These are phyloP conservation scores for Pecten maximus DNA, from an alignment of 2,888 invertebrate genomes.

Conservation along the genomic window DNA sequence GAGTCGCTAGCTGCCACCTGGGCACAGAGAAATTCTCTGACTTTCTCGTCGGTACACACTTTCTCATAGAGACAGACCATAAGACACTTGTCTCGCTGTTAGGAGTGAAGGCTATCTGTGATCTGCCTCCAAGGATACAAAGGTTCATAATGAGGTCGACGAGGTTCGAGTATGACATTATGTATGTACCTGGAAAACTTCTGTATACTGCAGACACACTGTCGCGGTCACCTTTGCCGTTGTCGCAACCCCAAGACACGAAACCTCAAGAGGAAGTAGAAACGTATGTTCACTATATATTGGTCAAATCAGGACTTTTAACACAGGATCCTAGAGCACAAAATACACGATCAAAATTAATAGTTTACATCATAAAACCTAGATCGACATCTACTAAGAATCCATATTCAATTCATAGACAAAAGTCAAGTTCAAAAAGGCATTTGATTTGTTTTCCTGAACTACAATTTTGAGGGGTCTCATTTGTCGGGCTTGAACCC, in stretches of 20 bases:
- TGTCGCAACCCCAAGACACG: not conserved
- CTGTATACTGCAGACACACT: slow-evolving; percentile 73
- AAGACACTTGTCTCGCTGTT: slow-evolving; percentile 79
- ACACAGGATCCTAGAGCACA: too few species aligned
- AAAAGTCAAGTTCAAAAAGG: too few species aligned
- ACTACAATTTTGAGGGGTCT: too few species aligned
- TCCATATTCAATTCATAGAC: too few species aligned
- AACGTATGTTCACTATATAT: slow-evolving; percentile 48
- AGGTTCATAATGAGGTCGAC: slow-evolving; percentile 72
- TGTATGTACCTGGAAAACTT: slow-evolving; percentile 74
- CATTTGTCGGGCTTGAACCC: too few species aligned
- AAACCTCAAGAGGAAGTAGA: slow-evolving; percentile 45
- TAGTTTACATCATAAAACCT: too few species aligned
- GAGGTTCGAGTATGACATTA: slow-evolving; percentile 69
- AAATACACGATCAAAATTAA: too few species aligned
- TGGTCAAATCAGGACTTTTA: too few species aligned
- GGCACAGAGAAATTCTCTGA: slow-evolving; percentile 45
- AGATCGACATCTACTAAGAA: too few species aligned
- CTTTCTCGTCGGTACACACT: slow-evolving; percentile 47
- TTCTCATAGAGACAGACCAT: slow-evolving; percentile 80
- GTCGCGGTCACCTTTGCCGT: slow-evolving; percentile 56
- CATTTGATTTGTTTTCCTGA: too few species aligned
- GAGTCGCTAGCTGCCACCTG: slow-evolving; percentile 38
- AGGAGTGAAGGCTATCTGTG: slow-evolving; percentile 75
- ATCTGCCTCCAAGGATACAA: slow-evolving; percentile 79